Base-by-base conservation (phyloP, 2,797 vertebrate species). In the Etheostoma nigrum region DNA sequence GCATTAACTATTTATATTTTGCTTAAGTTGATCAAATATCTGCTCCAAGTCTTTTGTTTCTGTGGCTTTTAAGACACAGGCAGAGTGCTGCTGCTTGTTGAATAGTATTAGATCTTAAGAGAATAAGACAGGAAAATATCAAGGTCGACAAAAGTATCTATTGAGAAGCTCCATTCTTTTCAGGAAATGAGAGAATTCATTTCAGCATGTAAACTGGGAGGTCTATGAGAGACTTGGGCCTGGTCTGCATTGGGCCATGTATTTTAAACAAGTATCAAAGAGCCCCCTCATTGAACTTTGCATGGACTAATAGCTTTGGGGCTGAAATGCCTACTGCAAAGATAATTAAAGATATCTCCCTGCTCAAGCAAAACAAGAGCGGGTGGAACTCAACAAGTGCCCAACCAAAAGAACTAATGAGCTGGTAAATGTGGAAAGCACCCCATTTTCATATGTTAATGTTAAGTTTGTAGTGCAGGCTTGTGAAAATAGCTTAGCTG, bases 391-490 rank as follows among this genome's bases (percentile, higher is more conserved):
- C 88, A 90, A 92, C 90, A 91, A 92, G 87, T 88, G 82, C 86
- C 81, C 54, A 67, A 86, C 86, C 87, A 88, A 90, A 92, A 87
- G 89, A 94, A 93, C 89, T 95, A 95, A 95, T 95, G 92, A 95
- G 93, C 92, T 94, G 91, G 88, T 93, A 94, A 95, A 94, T 91
- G 91, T 90, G 88, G 90, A 94, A 91, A 94, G 90, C 88, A 91
- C 88, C 88, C 88, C 73, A 94, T 95, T 94, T 95, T 95, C 94
- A 94, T 93, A 93, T 94, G 93, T 88, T 94, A 96, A 95, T 95
- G 92, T 85, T 90, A 86, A 73, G 85, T 92, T 93, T 92, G 88
- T 90, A 73, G 82, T 78, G 79, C 48, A 81, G 74, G 75, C 86
- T 89, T 86, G 91, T 89, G 91, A 70, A 91, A 89, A 89, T 82